Evolutionary conservation across 2,797 vertebrate genomes (phyloP).

Genomic region (Myotis vivesi): DNA sequence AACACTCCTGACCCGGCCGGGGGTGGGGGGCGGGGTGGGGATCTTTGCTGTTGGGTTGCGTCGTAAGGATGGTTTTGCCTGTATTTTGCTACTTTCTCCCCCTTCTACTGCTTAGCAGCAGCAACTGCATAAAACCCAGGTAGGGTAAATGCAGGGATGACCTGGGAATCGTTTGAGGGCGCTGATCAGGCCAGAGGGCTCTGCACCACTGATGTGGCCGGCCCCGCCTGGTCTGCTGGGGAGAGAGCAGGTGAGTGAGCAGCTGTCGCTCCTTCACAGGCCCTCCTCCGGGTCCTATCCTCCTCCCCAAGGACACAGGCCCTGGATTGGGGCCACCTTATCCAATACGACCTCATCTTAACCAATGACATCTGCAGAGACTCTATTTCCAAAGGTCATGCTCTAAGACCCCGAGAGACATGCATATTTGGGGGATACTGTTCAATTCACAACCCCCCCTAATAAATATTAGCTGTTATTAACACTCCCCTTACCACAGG

Average conservation of each 20-base stretch:
- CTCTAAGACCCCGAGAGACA: neutral
- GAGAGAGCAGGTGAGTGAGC: neutral
- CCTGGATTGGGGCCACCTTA: accelerated
- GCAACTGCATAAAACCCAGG: neutral
- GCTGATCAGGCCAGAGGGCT: neutral
- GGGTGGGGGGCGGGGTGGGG: accelerated
- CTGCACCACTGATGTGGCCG: neutral
- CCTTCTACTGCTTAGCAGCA: accelerated
- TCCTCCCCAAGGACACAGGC: neutral
- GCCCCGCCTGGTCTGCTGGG: accelerated
- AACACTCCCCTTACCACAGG: accelerated
- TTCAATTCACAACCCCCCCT: neutral
- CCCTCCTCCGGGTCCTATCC: neutral
- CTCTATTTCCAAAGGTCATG: neutral
- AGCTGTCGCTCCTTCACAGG: accelerated
- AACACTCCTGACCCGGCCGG: neutral
- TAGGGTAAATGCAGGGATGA: accelerated
- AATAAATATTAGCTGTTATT: accelerated
- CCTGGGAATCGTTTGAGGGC: neutral
- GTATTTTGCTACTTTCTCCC: too few species aligned
- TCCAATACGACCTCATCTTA: neutral
- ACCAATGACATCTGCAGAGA: neutral
- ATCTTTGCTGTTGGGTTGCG: neutral
- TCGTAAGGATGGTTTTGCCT: neutral
- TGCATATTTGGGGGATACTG: accelerated